Evolutionary conservation across 2,888 invertebrate species (phyloP).

Genomic region (Cephus pygmeus): DNA sequence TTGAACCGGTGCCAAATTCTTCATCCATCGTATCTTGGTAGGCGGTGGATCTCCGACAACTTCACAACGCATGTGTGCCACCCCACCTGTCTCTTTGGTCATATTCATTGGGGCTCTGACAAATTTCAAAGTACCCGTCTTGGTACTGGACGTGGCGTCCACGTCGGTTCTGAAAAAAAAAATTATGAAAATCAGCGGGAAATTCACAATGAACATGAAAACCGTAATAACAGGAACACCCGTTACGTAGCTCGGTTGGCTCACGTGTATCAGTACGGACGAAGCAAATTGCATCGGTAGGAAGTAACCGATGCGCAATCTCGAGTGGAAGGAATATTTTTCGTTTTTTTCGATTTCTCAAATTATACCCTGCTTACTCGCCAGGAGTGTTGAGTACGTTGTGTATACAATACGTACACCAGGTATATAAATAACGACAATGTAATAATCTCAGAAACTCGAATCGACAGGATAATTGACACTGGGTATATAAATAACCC

Average conservation of each 20-base stretch:
- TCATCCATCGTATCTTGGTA: slow-evolving; percentile 72
- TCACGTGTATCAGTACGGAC: background rate
- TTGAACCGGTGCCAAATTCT: slow-evolving; percentile 70
- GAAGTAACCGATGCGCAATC: background rate
- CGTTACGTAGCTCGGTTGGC: background rate
- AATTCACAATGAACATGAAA: background rate
- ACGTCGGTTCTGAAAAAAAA: slow-evolving; percentile 34
- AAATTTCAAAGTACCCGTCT: slow-evolving; percentile 68
- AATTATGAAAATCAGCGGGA: background rate
- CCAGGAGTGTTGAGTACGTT: background rate
- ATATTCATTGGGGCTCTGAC: slow-evolving; percentile 69
- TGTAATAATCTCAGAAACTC: background rate
- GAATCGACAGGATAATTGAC: background rate
- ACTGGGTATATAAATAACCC: background rate
- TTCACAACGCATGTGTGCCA: slow-evolving; percentile 74
- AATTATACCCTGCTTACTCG: background rate
- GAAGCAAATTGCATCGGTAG: background rate
- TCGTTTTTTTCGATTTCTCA: background rate
- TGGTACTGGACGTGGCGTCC: slow-evolving; percentile 43
- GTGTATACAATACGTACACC: background rate
- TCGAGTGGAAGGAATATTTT: background rate
- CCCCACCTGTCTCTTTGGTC: slow-evolving; percentile 71
- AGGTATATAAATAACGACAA: background rate
- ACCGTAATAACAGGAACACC: background rate
- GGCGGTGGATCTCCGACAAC: slow-evolving; percentile 73